Evolutionary conservation across 2,888 invertebrate species (phyloP).

Genomic region (Perdita meconis): DNA sequence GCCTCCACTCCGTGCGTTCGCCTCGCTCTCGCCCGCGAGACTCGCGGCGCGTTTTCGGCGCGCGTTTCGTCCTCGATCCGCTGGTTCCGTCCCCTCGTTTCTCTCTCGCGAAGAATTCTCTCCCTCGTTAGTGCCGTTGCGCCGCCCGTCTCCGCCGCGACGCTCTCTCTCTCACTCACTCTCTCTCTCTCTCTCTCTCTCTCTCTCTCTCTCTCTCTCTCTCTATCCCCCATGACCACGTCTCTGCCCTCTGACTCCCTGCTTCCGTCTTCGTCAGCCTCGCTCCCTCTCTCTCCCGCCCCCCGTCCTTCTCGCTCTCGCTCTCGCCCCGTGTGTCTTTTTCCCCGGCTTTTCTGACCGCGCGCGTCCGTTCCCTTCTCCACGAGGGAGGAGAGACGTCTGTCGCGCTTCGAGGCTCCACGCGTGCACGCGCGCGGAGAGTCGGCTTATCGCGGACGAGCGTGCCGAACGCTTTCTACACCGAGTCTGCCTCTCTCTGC

Average conservation of each 20-base stretch:
- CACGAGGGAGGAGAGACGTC: slow-evolving; percentile 67
- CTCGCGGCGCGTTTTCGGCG: slow-evolving; percentile 40
- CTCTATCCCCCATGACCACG: not conserved
- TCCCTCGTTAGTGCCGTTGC: slow-evolving; percentile 60
- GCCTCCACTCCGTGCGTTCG: not conserved
- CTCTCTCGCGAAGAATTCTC: slow-evolving; percentile 48
- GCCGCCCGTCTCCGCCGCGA: slow-evolving; percentile 16
- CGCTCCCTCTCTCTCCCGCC: slow-evolving; percentile 25
- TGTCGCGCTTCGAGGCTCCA: slow-evolving; percentile 65
- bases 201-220: slow-evolving; percentile 18
- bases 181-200: slow-evolving; percentile 21
- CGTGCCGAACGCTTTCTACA: slow-evolving; percentile 59
- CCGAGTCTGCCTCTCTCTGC: slow-evolving; percentile 49
- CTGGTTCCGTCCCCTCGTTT: slow-evolving; percentile 29
- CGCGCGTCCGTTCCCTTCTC: slow-evolving; percentile 67
- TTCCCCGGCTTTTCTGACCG: slow-evolving; percentile 67
- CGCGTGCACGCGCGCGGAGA: slow-evolving; percentile 69
- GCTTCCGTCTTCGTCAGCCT: slow-evolving; percentile 9
- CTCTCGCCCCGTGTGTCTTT: slow-evolving; percentile 61
- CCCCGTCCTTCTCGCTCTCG: slow-evolving; percentile 23
- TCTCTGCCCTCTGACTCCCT: no score
- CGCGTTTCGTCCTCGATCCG: slow-evolving; percentile 46
- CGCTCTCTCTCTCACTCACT: not conserved
- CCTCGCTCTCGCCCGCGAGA: slow-evolving; percentile 3
- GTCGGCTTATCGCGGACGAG: slow-evolving; percentile 67